Base-by-base conservation (phyloP, 2,797 vertebrate genomes). In the Oophaga sylvatica region DNA sequence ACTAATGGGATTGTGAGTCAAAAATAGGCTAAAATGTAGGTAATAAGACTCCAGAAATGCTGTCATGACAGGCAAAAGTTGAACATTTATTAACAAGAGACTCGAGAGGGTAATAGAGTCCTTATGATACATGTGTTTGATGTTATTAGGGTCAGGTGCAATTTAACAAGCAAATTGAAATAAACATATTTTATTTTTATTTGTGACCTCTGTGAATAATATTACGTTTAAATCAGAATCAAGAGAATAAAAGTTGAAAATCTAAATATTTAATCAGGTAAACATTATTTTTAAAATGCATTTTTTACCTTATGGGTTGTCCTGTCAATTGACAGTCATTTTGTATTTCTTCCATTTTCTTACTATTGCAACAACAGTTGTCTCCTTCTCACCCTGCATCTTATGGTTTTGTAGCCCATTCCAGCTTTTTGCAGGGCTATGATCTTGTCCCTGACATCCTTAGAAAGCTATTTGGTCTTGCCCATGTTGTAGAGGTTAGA, bases 41-140 rank as follows among this genome's bases (percentile, higher is more conserved):
- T 81, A 81, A 67, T 81, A 67, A 53, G 41, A 60, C 57, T 80
- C 29, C 48, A 41, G 17, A 62, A 59, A 57, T 11, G 17, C 77
- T 79, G 56, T 20, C 56, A 63, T 16, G 22, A 81, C 80, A 65
- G 56, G 35, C 29, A 63, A 65, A 60, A 16, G 19, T 17, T 80
- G 29, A 3, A 62, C 59, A 80, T 12, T 80, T 17, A 62, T 80
- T 80, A 80, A 11, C 9, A 8, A 62, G 7, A 35, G 57, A 35
- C 11, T 80, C 20, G 13, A 9, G 22, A 62, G 20, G 57, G 79
- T 81, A 63, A 80, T 62, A 63, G 35, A 65, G 35, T 5, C n/a
- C 20, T 45, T 81, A 81, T 20, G 19, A 48, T 63, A 2, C 35
- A 65, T 0, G 26, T 26, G 41, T 53, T 67, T 68, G 45, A 8